Percentiles rank a stretch among this genome's conserved stretches.
phyloP scores from a whole-genome alignment of 2,113 vertebrate species.

The Acanthisitta chloris region DNA sequence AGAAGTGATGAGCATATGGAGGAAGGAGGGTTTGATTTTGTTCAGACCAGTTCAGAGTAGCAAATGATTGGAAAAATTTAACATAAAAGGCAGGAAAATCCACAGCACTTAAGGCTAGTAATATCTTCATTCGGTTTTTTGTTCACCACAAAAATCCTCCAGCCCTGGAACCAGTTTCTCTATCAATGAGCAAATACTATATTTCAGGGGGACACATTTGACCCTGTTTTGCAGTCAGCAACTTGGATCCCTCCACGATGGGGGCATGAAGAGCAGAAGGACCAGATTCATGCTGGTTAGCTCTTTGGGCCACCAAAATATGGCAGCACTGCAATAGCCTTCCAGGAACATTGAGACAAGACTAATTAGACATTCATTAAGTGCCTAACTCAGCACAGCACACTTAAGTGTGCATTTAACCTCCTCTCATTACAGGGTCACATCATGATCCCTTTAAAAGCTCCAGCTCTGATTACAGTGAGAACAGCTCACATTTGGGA shows the following conservation, averaged over 20 bases:
- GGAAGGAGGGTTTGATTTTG: background rate
- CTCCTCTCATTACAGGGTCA: conserved; percentile 34
- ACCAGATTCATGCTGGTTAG: background rate
- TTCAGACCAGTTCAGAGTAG: background rate
- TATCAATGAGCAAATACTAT: background rate
- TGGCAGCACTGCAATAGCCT: background rate
- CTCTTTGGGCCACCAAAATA: background rate
- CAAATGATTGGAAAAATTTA: background rate
- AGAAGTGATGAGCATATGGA: background rate
- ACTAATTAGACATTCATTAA: conserved; percentile 39
- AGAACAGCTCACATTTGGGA: background rate
- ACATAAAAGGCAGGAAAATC: background rate
- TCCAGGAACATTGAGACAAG: background rate
- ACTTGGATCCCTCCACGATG: background rate
- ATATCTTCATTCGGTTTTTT: background rate
- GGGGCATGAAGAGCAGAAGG: background rate
- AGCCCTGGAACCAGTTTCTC: background rate
- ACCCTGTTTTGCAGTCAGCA: background rate
- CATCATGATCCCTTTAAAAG: background rate
- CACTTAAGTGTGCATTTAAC: conserved; percentile 42
- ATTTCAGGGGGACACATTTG: background rate
- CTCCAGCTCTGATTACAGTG: background rate
- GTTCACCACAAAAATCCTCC: background rate
- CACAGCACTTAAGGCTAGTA: background rate
- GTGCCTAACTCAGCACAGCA: conserved; percentile 30